A percentile compares a stretch with the other conserved stretches of the same genome.
Evolutionary conservation across 2,113 vertebrate species (phyloP).

Genomic region (Tachuris rubrigastra): DNA sequence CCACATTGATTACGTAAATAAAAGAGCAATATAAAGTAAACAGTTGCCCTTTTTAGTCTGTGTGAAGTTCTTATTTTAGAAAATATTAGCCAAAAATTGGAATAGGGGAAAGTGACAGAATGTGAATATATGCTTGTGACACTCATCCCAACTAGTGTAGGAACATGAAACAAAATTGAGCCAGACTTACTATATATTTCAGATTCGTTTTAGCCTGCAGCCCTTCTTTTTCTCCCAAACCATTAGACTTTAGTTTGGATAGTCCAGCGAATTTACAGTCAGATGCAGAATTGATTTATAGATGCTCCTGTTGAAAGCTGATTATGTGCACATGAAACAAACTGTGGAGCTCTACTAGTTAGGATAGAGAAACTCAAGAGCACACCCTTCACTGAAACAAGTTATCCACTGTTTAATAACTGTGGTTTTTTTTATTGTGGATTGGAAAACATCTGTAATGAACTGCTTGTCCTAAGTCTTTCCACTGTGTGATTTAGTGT

Average conservation of each 20-base stretch:
- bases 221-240: background rate
- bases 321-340: conserved; percentile 21
- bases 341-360: conserved; percentile 35
- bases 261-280: conserved; percentile 14
- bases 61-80: background rate
- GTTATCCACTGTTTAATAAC: background rate
- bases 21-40: background rate
- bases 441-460: background rate
- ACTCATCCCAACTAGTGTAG: background rate
- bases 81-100: background rate
- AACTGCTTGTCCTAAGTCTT: background rate
- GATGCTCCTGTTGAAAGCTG: conserved; percentile 46
- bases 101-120: background rate
- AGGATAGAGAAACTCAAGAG: conserved; percentile 10
- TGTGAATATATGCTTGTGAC: background rate
- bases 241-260: conserved; percentile 37
- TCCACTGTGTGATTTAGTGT: background rate
- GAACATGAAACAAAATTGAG: conserved; percentile 9
- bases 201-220: conserved; percentile 33
- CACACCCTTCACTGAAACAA: background rate
- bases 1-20: background rate
- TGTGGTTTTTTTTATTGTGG: background rate
- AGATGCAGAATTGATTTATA: conserved; percentile 52
- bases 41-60: background rate
- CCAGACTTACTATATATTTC: background rate